Evolutionary conservation across 1,140 invertebrate species (phyloP).

Genomic region (Drosophila punjabiensis): DNA sequence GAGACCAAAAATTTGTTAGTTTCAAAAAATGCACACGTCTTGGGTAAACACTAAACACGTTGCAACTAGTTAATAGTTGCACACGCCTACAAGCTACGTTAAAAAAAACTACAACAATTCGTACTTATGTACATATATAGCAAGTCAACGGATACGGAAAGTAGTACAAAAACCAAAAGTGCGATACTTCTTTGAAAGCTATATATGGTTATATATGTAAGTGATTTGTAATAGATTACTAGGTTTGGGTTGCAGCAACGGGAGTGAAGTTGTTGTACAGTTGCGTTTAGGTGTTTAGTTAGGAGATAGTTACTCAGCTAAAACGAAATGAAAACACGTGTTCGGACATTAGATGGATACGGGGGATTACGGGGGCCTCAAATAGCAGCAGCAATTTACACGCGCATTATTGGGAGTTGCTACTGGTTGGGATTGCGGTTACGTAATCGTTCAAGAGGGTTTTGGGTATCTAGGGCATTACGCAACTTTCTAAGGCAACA

Average conservation of each 20-base stretch:
- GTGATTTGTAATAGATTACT: conserved; percentile 35
- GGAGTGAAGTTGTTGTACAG: conserved; percentile 50
- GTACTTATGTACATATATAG: conserved; percentile 8
- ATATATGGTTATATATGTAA: background rate
- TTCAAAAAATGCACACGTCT: conserved; percentile 54
- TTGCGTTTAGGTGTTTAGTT: conserved; percentile 42
- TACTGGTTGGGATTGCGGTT: conserved; percentile 50
- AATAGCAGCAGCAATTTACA: conserved; percentile 51
- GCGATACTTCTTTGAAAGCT: conserved; percentile 28
- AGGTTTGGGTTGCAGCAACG: conserved; percentile 54
- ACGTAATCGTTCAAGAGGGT: conserved; percentile 68
- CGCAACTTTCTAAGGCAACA: conserved; percentile 47
- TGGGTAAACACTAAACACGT: conserved; percentile 7
- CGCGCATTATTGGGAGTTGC: conserved; percentile 25
- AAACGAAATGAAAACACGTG: conserved; percentile 61
- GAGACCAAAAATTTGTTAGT: conserved; percentile 81
- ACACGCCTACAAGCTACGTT: conserved; percentile 26
- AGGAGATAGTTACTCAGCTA: conserved; percentile 48
- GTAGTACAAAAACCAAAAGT: conserved; percentile 59
- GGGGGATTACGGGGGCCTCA: conserved; percentile 29
- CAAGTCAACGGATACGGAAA: conserved; percentile 7
- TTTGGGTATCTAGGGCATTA: conserved; percentile 63
- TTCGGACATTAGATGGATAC: conserved; percentile 39
- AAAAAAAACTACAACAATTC: conserved; percentile 36
- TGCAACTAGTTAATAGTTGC: conserved; percentile 21